A percentile compares a stretch with the other conserved stretches of the same genome.
Evolutionary conservation across 2,888 invertebrate genomes (phyloP).

Genomic region (Ptychoptera albimana): DNA sequence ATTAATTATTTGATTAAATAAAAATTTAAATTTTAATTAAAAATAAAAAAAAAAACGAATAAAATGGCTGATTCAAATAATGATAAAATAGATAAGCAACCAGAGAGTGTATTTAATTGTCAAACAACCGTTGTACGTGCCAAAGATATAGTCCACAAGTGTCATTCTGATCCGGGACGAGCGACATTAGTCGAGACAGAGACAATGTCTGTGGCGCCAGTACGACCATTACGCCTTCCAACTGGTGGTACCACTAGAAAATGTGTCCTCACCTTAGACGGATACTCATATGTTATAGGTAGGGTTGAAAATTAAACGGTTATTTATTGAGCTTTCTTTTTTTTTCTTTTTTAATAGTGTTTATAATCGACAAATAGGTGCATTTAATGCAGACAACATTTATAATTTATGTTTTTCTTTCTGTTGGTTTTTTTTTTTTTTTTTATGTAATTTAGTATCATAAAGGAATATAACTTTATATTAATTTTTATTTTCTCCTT

Average conservation of each 20-base stretch:
- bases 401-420: too few relatives aligned
- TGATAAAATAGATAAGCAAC: conserved; percentile 8
- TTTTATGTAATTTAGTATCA: too few relatives aligned
- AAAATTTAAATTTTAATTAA: too few relatives aligned
- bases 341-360: neutral
- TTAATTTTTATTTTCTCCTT: too few relatives aligned
- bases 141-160: conserved; percentile 51
- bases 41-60: neutral
- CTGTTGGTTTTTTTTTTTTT: too few relatives aligned
- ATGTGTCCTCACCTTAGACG: conserved; percentile 71
- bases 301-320: conserved; percentile 25
- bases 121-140: conserved; percentile 25
- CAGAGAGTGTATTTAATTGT: conserved; percentile 4
- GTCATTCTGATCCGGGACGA: conserved; percentile 48
- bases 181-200: conserved; percentile 18
- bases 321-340: neutral
- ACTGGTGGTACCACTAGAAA: conserved; percentile 47
- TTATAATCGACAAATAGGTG: neutral
- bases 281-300: conserved; percentile 82
- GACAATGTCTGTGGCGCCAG: conserved; percentile 12
- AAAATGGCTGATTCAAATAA: conserved; percentile 20
- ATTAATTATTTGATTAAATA: too few relatives aligned
- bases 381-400: neutral
- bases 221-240: conserved; percentile 24
- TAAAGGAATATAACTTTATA: too few relatives aligned